Percentiles rank a stretch among this genome's conserved stretches.
phyloP scores from a whole-genome alignment of 1,140 invertebrate genomes.

The Orchesella cincta region DNA sequence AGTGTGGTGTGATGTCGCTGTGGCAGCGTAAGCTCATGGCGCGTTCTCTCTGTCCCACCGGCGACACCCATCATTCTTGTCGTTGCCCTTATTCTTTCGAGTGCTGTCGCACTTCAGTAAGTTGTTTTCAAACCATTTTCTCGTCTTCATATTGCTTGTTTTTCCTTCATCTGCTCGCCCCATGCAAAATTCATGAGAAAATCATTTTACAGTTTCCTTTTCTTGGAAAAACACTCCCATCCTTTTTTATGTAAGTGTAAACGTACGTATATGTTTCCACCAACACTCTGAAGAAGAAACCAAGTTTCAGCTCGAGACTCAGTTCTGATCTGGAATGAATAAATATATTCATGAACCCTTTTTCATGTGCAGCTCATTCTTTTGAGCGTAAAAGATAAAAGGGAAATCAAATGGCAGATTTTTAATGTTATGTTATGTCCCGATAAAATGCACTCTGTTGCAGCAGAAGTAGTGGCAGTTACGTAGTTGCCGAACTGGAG shows the following conservation, averaged over 20 bases:
- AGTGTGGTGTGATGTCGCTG: constrained; percentile 19
- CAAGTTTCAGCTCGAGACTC: background rate
- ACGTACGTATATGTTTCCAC: background rate
- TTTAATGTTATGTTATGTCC: background rate
- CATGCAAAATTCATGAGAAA: constrained; percentile 28
- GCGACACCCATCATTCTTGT: constrained; percentile 20
- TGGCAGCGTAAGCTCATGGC: constrained; percentile 26
- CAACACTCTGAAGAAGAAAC: background rate
- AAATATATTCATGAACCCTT: background rate
- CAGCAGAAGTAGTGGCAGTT: too few species aligned
- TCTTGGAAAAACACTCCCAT: constrained; percentile 11
- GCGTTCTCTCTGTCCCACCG: constrained; percentile 5
- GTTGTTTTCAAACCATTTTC: constrained; percentile 23
- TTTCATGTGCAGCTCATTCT: background rate
- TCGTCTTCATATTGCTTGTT: background rate
- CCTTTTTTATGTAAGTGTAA: background rate
- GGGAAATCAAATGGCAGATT: background rate
- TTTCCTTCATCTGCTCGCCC: background rate
- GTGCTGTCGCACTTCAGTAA: constrained; percentile 24
- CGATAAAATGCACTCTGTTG: background rate
- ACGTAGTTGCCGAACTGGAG: too few species aligned
- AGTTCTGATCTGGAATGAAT: background rate
- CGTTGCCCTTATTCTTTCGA: constrained; percentile 16
- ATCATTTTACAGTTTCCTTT: constrained; percentile 5
- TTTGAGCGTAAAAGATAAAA: background rate